Evolutionary conservation across 2,113 vertebrate genomes (phyloP), one percentile per base, ranked within the genome.

Genomic region (Alethe diademata): DNA sequence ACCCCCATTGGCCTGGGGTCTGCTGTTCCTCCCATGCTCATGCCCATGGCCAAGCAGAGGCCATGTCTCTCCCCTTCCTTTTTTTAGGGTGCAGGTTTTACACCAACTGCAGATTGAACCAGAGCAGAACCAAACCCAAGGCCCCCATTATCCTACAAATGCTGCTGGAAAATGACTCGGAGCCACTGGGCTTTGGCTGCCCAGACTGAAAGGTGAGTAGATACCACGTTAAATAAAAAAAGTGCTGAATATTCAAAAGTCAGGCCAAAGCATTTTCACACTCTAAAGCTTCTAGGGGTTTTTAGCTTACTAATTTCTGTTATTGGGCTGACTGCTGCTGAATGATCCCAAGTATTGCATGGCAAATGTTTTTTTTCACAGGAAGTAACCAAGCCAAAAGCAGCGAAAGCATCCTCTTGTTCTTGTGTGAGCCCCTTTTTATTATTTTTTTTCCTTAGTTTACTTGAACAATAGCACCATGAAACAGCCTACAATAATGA

Each of bases 401-500:
- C 88, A 78, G 86, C 35, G 17, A 91, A 93, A 95, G 95, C 91
- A 87, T 92, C 86, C 94, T 85, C 91, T 95, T 95, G 90, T 92
- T 95, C 84, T 88, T 79, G 53, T 89, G 66, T 4, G 73, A 93
- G 89, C 35, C 36, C 31, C 40, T 78, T 91, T 42, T 60, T 26
- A 35, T 78, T 47, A 40, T 84, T 84, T 88, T 56, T 67, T 57
- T 35, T 50, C 33, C 36, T n/a, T 25, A 50, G 56, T 74, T 93
- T 86, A 83, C 92, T 86, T 76, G 71, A 97, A 95, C 94, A 95
- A 96, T 83, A 67, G 78, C 79, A 90, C 92, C 82, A 90, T 92
- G 92, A 90, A 94, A 90, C 36, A 78, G 86, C 69, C 89, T 67
- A 97, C 88, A 96, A 95, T 93, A 97, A 93, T 61, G 82, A 78